Conservation (phyloP, 2,797 vertebrate genomes). For the Arctocebus calabarensis region DNA sequence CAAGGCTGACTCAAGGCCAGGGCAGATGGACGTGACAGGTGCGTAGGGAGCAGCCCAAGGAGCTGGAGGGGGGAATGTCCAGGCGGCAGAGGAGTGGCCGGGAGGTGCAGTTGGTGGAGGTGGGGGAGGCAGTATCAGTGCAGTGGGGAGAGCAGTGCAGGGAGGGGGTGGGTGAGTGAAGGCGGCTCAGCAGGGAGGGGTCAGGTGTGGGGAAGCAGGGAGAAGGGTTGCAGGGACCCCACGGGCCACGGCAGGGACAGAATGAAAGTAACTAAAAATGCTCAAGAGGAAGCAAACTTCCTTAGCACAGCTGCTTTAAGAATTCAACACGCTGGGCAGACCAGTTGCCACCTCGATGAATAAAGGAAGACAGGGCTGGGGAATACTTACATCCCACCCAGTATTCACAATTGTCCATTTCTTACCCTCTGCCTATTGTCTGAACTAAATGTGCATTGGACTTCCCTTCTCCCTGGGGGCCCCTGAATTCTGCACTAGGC, state of each 20-base stretch:
- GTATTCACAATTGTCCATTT: neutral
- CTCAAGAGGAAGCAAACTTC: neutral
- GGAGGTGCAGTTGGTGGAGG: neutral
- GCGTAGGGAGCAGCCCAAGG: neutral
- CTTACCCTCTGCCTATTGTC: no score
- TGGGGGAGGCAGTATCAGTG: neutral
- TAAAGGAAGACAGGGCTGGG: neutral
- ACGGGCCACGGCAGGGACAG: neutral
- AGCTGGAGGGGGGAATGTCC: neutral
- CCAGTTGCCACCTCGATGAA: neutral
- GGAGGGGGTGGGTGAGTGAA: no score
- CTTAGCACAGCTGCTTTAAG: neutral
- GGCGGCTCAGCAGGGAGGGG: no score
- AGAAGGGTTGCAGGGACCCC: neutral
- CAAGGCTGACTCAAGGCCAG: neutral
- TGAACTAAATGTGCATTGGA: no score
- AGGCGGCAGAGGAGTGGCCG: fast-evolving
- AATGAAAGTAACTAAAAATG: neutral
- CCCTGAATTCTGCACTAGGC: neutral
- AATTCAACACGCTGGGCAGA: neutral
- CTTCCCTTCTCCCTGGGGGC: neutral
- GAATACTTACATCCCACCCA: neutral
- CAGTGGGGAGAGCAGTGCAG: neutral
- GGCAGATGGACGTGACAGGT: neutral
- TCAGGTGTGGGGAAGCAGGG: neutral